These are phyloP conservation scores for Steatornis caripensis DNA, from an alignment of 2,113 vertebrate species.

Conservation along the genomic window DNA sequence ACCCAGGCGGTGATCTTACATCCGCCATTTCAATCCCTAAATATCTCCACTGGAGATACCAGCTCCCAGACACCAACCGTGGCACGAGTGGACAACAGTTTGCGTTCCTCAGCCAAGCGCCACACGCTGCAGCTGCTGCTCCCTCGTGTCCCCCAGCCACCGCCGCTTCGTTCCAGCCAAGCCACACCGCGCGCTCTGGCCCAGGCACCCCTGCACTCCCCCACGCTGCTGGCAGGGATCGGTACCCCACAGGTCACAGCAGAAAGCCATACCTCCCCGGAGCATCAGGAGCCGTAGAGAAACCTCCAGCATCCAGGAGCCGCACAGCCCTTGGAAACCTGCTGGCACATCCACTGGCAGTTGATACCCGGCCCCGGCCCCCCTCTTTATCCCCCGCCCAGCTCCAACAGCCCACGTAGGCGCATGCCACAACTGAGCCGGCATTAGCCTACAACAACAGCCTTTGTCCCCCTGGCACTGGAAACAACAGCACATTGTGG, in stretches of 20 bases:
- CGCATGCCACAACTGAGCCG: neutral
- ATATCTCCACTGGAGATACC: neutral
- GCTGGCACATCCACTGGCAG: neutral
- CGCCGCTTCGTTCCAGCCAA: neutral
- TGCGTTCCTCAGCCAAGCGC: neutral
- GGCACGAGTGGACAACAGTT: accelerated
- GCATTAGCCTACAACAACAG: neutral
- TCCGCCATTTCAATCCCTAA: neutral
- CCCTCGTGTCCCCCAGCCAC: neutral
- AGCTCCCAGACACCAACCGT: accelerated
- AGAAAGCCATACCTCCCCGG: neutral
- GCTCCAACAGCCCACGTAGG: neutral
- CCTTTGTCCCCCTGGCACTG: neutral
- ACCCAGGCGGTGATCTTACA: neutral
- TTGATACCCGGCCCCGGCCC: neutral
- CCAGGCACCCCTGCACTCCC: accelerated
- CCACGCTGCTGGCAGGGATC: accelerated
- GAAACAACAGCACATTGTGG: slow-evolving; percentile 48
- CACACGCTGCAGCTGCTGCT: accelerated
- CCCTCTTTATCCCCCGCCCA: accelerated
- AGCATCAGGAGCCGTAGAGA: neutral
- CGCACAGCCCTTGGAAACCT: neutral
- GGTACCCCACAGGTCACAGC: accelerated
- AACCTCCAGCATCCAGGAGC: neutral
- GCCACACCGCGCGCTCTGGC: accelerated